These are phyloP conservation scores for Nicator chloris DNA, from an alignment of 2,113 vertebrate genomes.

Conservation along the genomic window DNA sequence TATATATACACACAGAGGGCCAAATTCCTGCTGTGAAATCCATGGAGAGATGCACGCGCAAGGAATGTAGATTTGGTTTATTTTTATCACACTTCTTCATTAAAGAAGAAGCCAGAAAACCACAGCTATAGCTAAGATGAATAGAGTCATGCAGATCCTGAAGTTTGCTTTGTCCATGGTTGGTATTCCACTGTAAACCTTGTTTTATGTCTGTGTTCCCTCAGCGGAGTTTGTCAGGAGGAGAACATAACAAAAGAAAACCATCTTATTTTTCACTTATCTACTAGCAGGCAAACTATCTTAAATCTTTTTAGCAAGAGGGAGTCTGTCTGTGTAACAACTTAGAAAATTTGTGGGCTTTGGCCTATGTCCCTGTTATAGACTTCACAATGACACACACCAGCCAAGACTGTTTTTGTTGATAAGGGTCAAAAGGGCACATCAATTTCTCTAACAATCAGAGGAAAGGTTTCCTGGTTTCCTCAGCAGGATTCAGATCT, in stretches of 20 bases:
- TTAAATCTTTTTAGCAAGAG: background rate
- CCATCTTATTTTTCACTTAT: background rate
- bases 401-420: background rate
- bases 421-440: background rate
- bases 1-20: background rate
- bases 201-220: background rate
- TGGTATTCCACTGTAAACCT: conserved; percentile 10
- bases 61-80: conserved; percentile 39
- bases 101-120: conserved; percentile 36
- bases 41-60: background rate
- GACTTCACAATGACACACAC: background rate
- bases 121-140: background rate
- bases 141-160: background rate
- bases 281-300: background rate
- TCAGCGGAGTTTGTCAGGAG: background rate
- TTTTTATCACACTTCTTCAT: conserved; percentile 43
- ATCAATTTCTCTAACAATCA: background rate
- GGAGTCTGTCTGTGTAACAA: background rate
- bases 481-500: background rate
- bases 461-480: background rate
- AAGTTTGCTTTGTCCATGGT: background rate
- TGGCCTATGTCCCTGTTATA: rapidly evolving
- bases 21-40: conserved; percentile 29
- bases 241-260: conserved; percentile 23
- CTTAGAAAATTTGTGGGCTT: background rate